Conservation (phyloP, 2,888 invertebrate genomes). For the Griposia aprilina region DNA sequence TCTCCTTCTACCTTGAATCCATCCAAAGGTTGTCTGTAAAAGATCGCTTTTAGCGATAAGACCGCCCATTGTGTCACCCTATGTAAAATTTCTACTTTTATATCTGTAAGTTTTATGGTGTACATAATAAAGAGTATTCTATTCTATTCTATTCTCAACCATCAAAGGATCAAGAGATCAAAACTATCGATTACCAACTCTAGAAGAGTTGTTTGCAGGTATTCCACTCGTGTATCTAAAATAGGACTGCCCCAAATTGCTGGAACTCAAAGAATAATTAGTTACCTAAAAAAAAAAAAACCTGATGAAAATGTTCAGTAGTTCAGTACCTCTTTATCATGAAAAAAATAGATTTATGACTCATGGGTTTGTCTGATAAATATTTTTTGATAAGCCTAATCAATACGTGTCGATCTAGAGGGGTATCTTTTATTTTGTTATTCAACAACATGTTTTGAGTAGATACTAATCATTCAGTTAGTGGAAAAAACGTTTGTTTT, state of each 20-base stretch:
- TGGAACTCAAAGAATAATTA: neutral
- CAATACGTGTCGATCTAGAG: neutral
- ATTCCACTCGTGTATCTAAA: neutral
- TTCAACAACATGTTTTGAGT: neutral
- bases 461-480: neutral
- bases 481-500: neutral
- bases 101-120: too few relatives aligned
- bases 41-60: too few relatives aligned
- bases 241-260: too few relatives aligned
- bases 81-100: too few relatives aligned
- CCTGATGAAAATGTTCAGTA: constrained; percentile 17
- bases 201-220: neutral
- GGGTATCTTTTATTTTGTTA: constrained; percentile 40
- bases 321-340: constrained; percentile 9
- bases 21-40: too few relatives aligned
- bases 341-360: constrained; percentile 21
- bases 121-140: too few relatives aligned
- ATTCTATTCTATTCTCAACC: too few relatives aligned
- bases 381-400: constrained; percentile 39
- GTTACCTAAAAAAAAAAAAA: neutral
- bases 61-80: too few relatives aligned
- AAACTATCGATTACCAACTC: neutral
- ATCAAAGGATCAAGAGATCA: neutral
- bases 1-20: too few relatives aligned
- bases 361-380: constrained; percentile 25